Evolutionary conservation across 2,888 invertebrate species (phyloP).

Genomic region (Rhingia campestris): DNA sequence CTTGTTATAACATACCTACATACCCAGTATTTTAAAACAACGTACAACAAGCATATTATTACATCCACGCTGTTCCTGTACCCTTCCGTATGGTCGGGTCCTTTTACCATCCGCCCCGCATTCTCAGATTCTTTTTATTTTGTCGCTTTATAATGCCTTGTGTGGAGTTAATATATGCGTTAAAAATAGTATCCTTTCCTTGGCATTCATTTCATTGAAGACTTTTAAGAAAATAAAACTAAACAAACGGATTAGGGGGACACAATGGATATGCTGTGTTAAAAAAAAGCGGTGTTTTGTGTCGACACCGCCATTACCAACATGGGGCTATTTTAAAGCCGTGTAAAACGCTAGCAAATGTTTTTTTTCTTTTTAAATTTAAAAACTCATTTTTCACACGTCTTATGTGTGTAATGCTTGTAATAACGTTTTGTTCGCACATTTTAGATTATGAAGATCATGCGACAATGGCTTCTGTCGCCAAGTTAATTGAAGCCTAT

Average conservation of each 20-base stretch:
- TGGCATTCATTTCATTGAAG: background rate
- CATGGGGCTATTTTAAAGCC: background rate
- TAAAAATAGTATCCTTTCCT: constrained; percentile 36
- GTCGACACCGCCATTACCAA: background rate
- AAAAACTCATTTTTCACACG: constrained; percentile 31
- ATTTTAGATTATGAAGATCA: constrained; percentile 20
- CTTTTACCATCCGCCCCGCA: constrained; percentile 1
- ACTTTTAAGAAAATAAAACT: constrained; percentile 36
- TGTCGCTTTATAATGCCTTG: background rate
- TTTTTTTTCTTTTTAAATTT: constrained; percentile 26
- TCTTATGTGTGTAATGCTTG: constrained; percentile 41
- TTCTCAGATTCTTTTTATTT: constrained; percentile 15
- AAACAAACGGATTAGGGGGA: constrained; percentile 39
- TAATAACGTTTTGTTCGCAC: constrained; percentile 36
- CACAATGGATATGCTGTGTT: too few relatives aligned
- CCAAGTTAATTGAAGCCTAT: constrained; percentile 45
- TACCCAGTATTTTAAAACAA: constrained; percentile 26
- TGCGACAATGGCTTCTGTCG: constrained; percentile 16
- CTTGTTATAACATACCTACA: background rate
- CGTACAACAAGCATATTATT: constrained; percentile 13
- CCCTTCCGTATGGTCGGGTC: background rate
- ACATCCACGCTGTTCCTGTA: background rate
- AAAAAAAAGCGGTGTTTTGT: background rate
- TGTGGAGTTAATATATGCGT: constrained; percentile 32
- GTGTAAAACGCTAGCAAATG: background rate